Percentiles rank a stretch among this genome's conserved stretches.
Conservation (phyloP, 2,113 vertebrate species). For the Hirundichthys speculiger region DNA sequence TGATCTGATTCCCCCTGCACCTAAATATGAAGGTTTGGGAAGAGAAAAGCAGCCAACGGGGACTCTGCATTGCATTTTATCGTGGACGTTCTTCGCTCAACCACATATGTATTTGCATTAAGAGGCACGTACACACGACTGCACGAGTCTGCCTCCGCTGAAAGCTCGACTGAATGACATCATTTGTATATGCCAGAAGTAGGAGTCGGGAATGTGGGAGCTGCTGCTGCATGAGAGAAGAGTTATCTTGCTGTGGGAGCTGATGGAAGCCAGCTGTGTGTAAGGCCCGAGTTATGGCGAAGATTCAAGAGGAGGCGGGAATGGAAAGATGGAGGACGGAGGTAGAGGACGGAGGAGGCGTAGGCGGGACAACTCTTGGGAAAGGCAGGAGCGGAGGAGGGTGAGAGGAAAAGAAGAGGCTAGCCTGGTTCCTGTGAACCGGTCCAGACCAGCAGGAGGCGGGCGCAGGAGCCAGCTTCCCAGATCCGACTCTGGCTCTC, state of each 20-base stretch:
- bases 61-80: background rate
- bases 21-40: too few relatives aligned
- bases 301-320: slow-evolving; percentile 26
- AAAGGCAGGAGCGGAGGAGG: slow-evolving; percentile 2
- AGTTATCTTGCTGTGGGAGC: slow-evolving; percentile 47
- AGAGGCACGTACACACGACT: background rate
- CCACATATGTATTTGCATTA: background rate
- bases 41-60: too few relatives aligned
- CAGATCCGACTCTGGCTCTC: slow-evolving; percentile 47
- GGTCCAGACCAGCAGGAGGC: slow-evolving; percentile 30
- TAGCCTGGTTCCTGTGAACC: slow-evolving; percentile 41
- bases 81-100: background rate
- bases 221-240: slow-evolving; percentile 42
- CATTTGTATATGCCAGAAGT: slow-evolving; percentile 15
- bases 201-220: slow-evolving; percentile 30
- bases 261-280: slow-evolving; percentile 71
- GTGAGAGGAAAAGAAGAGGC: slow-evolving; percentile 20
- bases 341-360: slow-evolving; percentile 12
- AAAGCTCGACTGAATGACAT: slow-evolving; percentile 29
- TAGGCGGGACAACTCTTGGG: slow-evolving; percentile 24
- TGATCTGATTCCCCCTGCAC: too few relatives aligned
- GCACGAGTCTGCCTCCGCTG: slow-evolving; percentile 3
- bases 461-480: slow-evolving; percentile 42
- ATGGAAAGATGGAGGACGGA: slow-evolving; percentile 35
- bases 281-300: slow-evolving; percentile 42